Base-by-base conservation (phyloP, 23 tunicate species). In the Halocynthia aurantium region DNA sequence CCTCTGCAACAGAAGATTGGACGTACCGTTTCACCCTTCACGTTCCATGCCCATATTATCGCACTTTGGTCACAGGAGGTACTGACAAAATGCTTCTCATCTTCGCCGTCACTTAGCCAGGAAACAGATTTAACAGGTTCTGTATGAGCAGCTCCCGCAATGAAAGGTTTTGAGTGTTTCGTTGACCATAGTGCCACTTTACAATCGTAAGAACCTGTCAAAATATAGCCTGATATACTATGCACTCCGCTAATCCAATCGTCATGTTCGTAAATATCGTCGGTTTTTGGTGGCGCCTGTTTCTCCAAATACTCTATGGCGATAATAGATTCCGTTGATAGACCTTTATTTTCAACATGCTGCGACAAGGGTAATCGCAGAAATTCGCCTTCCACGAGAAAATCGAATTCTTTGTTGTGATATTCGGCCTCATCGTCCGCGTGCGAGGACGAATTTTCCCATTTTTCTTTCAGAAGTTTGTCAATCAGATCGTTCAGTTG, bases 221-320 rank as follows among this genome's bases (percentile, higher is more conserved):
- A 52, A 50, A 86, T 74, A 57, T 62, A 82, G 6, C 75, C 61
- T 15, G 78, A 78, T 8, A n/a, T 62, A 2, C 72, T n/a, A 22
- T 92, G 80, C 18, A 86, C 68, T 53, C 89, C 76, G 72, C 98
- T 86, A 7, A 92, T 73, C 98, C 98, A 92, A 69, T 92, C 98
- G 62, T 86, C 75, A 5, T 86, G 81, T 8, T 81, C 63, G 10
- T 77, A 86, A 40, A 81, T 77, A 11, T 70, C 70, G 53, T 92
- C 75, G 0, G 83, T 79, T 78, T 92, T 75, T 5, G 98, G 98
- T 12, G 85, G 69, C 55, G 70, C 62, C 82, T 92, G 83, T 73
- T 74, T 72, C 61, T 74, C 73, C 11, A 92, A 31, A 76, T 82
- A 92, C 63, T 92, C 92, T 62, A 92, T 80, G 7, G 69, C 76